Conservation (phyloP, 2,113 vertebrate species). For the Phocoena sinus region DNA sequence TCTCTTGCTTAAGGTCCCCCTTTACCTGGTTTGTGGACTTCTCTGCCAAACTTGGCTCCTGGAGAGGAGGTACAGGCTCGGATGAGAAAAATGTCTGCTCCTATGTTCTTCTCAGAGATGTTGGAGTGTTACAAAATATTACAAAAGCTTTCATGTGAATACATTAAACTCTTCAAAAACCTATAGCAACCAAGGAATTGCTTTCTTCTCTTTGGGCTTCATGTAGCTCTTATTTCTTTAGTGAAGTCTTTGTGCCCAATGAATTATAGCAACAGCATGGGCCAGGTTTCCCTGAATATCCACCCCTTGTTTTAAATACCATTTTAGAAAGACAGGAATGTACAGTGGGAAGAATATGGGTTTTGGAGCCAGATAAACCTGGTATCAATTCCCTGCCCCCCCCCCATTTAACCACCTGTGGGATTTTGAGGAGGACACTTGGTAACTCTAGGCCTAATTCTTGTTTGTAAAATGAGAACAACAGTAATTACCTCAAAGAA, state of each 20-base stretch:
- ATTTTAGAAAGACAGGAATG: constrained; percentile 12
- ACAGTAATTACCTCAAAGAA: not conserved
- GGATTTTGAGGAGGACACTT: not conserved
- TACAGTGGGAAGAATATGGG: not conserved
- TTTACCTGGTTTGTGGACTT: not conserved
- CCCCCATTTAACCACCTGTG: not conserved
- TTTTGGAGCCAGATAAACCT: not conserved
- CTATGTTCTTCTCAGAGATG: not conserved
- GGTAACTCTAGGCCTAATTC: not conserved
- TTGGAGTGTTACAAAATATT: not conserved
- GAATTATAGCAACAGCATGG: not conserved
- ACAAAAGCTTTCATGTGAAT: not conserved
- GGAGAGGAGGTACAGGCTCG: not conserved
- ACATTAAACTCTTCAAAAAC: not conserved
- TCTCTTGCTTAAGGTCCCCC: not conserved
- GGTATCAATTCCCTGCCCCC: not conserved
- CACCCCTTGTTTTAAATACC: constrained; percentile 18
- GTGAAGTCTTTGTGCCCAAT: not conserved
- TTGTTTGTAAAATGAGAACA: constrained; percentile 22
- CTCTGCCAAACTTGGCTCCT: not conserved
- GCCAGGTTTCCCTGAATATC: not conserved
- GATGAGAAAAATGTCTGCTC: not conserved
- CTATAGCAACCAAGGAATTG: not conserved
- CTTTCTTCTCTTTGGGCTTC: constrained; percentile 8
- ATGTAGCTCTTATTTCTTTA: not conserved